These are phyloP conservation scores for Pissodes strobi DNA, from an alignment of 1,140 invertebrate species.

Conservation along the genomic window DNA sequence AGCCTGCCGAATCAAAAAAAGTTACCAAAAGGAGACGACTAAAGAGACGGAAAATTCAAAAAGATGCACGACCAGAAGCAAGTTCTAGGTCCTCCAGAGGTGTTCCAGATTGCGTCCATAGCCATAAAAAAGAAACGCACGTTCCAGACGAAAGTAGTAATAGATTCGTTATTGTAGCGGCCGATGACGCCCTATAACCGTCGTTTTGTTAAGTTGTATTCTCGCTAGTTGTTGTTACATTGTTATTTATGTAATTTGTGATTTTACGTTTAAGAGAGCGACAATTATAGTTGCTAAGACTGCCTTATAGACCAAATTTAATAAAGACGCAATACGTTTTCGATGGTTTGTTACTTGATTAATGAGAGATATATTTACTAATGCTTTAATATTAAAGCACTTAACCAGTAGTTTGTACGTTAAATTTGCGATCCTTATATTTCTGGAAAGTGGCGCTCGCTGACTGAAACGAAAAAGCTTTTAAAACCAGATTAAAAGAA, in stretches of 20 bases:
- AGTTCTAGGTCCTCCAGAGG: not conserved
- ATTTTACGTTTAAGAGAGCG: not conserved
- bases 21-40: constrained; percentile 8
- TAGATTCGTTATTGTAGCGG: constrained; percentile 25
- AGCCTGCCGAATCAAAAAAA: not conserved
- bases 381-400: too few species aligned
- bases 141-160: constrained; percentile 28
- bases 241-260: constrained; percentile 11
- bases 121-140: not conserved
- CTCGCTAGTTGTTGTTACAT: constrained; percentile 11
- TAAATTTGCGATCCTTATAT: too few species aligned
- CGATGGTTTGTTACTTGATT: too few species aligned
- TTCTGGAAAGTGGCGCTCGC: too few species aligned
- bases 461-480: too few species aligned
- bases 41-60: constrained; percentile 17
- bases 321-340: too few species aligned
- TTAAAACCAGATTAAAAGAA: too few species aligned
- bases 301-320: constrained; percentile 10
- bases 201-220: not conserved
- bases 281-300: constrained; percentile 11
- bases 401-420: too few species aligned
- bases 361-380: too few species aligned
- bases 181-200: constrained; percentile 2
- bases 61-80: constrained; percentile 1
- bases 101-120: not conserved